Conservation (phyloP, 2,888 invertebrate species). For the Cremastinae sp. region DNA sequence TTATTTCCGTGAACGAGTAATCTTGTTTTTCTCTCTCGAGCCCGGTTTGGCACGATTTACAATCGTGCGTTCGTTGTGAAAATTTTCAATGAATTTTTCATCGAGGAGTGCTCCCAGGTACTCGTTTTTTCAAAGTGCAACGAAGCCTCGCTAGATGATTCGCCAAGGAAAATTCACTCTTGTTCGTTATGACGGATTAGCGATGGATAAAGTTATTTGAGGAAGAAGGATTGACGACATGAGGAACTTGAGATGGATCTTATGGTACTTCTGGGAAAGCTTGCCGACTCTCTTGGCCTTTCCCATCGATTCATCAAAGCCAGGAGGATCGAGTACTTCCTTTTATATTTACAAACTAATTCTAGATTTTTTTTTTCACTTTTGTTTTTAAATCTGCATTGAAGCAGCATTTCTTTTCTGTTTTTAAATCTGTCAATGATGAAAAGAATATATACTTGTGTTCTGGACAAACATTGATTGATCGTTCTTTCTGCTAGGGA, state of each 20-base stretch:
- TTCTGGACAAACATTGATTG: no score
- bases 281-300: constrained; percentile 72
- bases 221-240: constrained; percentile 65
- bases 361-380: no score
- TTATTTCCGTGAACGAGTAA: no score
- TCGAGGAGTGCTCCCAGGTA: no score
- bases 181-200: constrained; percentile 15
- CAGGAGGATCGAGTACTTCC: constrained; percentile 55
- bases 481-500: no score
- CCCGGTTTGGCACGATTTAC: no score
- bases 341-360: not conserved
- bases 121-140: no score
- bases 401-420: not conserved
- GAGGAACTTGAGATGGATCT: constrained; percentile 73
- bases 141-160: no score
- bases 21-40: no score
- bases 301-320: constrained; percentile 69
- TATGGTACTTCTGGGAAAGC: constrained; percentile 75
- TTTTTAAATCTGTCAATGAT: not conserved
- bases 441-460: not conserved
- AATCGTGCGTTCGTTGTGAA: no score
- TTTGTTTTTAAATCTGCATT: no score
- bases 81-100: no score
- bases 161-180: not conserved
- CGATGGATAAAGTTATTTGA: constrained; percentile 22